A percentile compares a stretch with the other conserved stretches of the same genome.
Evolutionary conservation across 2,888 invertebrate species (phyloP).

Genomic region (Caenorhabditis drosophilae): DNA sequence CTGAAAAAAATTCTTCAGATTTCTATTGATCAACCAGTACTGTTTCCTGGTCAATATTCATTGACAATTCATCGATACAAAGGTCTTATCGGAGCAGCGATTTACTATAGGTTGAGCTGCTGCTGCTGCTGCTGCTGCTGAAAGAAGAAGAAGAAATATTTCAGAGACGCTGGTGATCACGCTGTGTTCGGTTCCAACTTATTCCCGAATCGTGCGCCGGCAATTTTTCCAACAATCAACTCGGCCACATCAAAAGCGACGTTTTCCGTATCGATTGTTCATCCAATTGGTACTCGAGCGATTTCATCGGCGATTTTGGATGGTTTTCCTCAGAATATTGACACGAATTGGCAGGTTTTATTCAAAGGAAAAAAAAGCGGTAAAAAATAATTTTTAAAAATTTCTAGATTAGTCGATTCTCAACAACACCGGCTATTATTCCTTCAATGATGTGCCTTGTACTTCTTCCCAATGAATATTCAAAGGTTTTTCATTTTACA

Average conservation of each 20-base stretch:
- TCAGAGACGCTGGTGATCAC: conserved; percentile 51
- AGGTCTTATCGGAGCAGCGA: conserved; percentile 43
- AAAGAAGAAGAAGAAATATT: conserved; percentile 6
- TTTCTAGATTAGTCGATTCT: conserved; percentile 40
- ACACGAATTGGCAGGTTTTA: conserved; percentile 51
- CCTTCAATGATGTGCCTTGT: conserved; percentile 40
- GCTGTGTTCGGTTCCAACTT: conserved; percentile 46
- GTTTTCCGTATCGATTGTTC: conserved; percentile 43
- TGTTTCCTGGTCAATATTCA: conserved; percentile 48
- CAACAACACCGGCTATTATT: conserved; percentile 33
- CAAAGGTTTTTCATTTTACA: conserved; percentile 10
- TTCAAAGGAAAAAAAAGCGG: no score
- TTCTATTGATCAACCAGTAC: conserved; percentile 41
- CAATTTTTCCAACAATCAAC: conserved; percentile 37
- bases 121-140: no score
- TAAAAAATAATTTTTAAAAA: background rate
- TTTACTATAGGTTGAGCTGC: conserved; percentile 53
- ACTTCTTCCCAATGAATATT: conserved; percentile 40
- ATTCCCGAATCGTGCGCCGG: conserved; percentile 38
- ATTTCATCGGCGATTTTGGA: conserved; percentile 31
- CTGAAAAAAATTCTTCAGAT: conserved; percentile 18
- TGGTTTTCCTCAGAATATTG: conserved; percentile 21
- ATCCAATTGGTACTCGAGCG: conserved; percentile 43
- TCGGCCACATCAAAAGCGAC: conserved; percentile 28
- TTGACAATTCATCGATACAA: conserved; percentile 47